Base-by-base conservation (phyloP, 2,888 invertebrate species). In the Lasioglossum pauxillum region DNA sequence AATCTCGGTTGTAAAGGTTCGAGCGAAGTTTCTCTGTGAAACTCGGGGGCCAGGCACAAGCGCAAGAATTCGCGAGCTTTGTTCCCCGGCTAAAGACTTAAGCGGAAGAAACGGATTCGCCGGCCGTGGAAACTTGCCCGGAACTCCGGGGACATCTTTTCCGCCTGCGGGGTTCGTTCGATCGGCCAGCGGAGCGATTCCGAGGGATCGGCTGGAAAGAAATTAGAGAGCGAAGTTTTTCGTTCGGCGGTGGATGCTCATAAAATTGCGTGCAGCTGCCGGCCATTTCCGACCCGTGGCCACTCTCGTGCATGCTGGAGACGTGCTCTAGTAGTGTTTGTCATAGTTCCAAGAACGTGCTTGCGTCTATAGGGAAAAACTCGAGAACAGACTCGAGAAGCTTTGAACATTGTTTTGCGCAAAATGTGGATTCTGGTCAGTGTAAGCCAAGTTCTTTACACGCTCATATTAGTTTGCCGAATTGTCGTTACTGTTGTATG, bases 51-150 rank as follows among this genome's bases (percentile, higher is more conserved):
- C 1, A 74, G 74, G 35, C 67, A 78, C 14, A 2, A 31, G 83
- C 80, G 73, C 64, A 69, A 82, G 88, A 90, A 87, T 90, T 78
- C 82, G 82, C 71, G 80, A 84, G 80, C 35, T 88, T 80, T 64
- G 83, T 84, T 84, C 85, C 49, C 46, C 60, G 74, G 71, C 71
- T 85, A 83, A 87, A 84, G 84, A 87, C 81, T 88, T 74, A 64
- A 88, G 80, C 57, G 83, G 78, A 82, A 87, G 90, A 85, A 90
- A 88, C 88, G 89, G 84, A 85, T 84, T 72, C 86, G 44, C 60
- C 76, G 76, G 38, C 69, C 38, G 69, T 23, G 49, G 75, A 53
- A 73, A 72, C 31, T 76, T 73, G 75, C n/a, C 19, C 12, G 38
- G 38, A 69, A 69, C 38, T 38, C 23, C 23, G 38, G 38, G 23